Evolutionary conservation across 2,797 vertebrate species (phyloP), one percentile per base, ranked within the genome.

Genomic region (Sparidentex hasta): DNA sequence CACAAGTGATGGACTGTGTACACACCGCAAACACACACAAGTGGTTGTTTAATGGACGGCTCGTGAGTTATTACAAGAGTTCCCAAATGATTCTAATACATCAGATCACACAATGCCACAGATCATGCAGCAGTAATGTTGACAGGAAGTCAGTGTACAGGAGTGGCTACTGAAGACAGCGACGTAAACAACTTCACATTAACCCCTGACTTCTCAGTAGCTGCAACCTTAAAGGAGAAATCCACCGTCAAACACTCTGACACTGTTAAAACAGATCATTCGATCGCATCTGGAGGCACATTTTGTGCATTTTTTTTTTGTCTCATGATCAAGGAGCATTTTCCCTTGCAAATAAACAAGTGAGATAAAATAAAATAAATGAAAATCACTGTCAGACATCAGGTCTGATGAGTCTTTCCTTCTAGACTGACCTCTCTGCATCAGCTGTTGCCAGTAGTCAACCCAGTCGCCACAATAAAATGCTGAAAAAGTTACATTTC

Each of bases 91-190:
- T 3, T 61, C 76, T 44, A 57, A 65, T 29, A 65, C 63, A 82
- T 79, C 47, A 68, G 25, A 58, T 79, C 73, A 56, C 46, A 82
- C 50, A 29, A 52, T 41, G 21, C 62, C 61, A 75, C 75, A 80
- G 54, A 68, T 51, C 86, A 90, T 87, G 87, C 89, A 81, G 18
- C 76, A 66, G 73, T 71, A 18, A 78, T 11, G 69, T 56, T 50
- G 48, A 76, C 67, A 80, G 63, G 27, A 83, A 74, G 87, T 83
- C 78, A 50, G 80, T 6, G 29, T 20, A 58, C 63, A 76, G 18
- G 4, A 71, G 76, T 4, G 41, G 67, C 54, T n/a, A 76, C 78
- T 58, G 65, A 66, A 80, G 74, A 87, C 71, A 83, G 71, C 54
- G 66, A 63, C 55, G 38, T 51, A 57, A 78, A 78, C 73, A 74